Percentiles rank a stretch among this genome's conserved stretches.
These are phyloP conservation scores for Anguilla obscura DNA, from an alignment of 2,797 vertebrate species.

Conservation along the genomic window DNA sequence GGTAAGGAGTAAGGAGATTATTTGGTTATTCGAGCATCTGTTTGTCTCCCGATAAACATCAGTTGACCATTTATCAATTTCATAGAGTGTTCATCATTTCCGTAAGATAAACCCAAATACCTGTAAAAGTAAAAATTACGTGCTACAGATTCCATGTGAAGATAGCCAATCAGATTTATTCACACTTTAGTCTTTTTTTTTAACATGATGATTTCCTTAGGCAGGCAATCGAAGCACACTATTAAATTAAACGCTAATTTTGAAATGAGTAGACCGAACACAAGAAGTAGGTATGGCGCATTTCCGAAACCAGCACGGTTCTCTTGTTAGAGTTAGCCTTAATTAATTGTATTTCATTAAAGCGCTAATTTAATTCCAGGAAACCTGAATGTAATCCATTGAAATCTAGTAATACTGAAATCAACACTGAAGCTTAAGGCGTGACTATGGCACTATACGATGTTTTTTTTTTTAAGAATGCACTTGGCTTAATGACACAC, in stretches of 20 bases:
- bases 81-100: background rate
- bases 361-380: constrained; percentile 28
- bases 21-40: background rate
- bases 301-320: constrained; percentile 28
- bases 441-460: constrained; percentile 31
- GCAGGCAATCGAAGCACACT: background rate
- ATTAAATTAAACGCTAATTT: constrained; percentile 32
- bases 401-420: constrained; percentile 33
- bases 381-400: constrained; percentile 23
- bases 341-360: constrained; percentile 31
- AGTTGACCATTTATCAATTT: background rate
- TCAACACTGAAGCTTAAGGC: constrained; percentile 38
- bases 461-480: constrained; percentile 49
- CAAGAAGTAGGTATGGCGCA: background rate
- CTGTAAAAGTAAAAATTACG: background rate
- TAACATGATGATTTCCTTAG: background rate
- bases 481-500: constrained; percentile 62
- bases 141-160: background rate
- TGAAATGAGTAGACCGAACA: constrained; percentile 13
- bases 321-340: background rate
- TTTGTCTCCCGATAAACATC: background rate
- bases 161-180: background rate
- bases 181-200: background rate
- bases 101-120: background rate
- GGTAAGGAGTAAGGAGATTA: background rate